phyloP scores from a whole-genome alignment of 2,888 invertebrate species.

The Caradrina kadenii region DNA sequence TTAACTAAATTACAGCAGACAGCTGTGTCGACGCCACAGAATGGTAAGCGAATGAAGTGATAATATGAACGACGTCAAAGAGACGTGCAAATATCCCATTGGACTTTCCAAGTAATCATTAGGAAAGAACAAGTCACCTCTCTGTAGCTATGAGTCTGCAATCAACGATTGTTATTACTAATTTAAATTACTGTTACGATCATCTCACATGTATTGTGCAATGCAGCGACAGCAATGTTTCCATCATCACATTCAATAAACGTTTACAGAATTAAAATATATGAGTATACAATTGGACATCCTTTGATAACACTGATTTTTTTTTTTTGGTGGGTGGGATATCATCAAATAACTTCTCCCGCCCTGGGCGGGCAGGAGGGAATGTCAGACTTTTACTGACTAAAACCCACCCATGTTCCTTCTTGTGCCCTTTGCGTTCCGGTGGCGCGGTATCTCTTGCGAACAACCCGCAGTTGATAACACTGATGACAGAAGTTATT shows the following conservation, averaged over 20 bases:
- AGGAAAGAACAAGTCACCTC: background rate
- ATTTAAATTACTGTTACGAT: background rate
- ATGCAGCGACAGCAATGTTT: too few species aligned
- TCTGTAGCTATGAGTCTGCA: background rate
- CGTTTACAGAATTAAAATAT: background rate
- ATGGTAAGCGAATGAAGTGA: constrained; percentile 22
- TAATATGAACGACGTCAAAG: background rate
- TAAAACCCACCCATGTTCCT: too few species aligned
- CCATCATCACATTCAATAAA: background rate
- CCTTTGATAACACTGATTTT: too few species aligned
- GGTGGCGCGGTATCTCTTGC: too few species aligned
- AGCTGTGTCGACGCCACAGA: constrained; percentile 49
- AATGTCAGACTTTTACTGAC: too few species aligned
- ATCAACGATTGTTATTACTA: background rate
- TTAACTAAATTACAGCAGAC: constrained; percentile 61
- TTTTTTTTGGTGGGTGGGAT: too few species aligned
- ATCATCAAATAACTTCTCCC: too few species aligned
- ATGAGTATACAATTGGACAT: background rate
- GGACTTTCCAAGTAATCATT: background rate
- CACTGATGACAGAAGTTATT: too few species aligned
- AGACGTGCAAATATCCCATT: fast-evolving
- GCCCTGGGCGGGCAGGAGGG: too few species aligned
- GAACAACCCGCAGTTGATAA: too few species aligned
- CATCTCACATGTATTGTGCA: too few species aligned
- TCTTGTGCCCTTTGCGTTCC: too few species aligned